phyloP scores from a whole-genome alignment of 2,888 invertebrate species.

The Hipparchia semele region DNA sequence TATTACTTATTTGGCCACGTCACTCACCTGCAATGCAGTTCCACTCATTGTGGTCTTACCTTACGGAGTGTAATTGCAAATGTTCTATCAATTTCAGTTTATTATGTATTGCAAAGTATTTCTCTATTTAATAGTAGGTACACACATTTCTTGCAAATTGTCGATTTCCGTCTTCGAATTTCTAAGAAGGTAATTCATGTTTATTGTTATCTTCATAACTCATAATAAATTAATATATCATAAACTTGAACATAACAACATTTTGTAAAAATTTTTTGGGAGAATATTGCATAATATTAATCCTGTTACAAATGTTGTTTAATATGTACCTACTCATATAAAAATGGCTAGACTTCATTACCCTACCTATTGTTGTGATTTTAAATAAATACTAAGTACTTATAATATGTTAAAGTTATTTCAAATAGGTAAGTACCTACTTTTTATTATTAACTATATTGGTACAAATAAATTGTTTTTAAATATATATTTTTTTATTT shows the following conservation, averaged over 20 bases:
- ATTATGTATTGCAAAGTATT: not conserved
- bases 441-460: not conserved
- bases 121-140: no score
- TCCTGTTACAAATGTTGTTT: not conserved
- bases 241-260: not conserved
- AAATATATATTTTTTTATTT: not conserved
- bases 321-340: no score
- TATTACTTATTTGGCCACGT: no score
- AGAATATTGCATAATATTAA: not conserved
- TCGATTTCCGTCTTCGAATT: no score
- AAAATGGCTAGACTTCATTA: not conserved
- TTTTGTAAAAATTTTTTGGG: not conserved
- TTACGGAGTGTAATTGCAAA: not conserved
- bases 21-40: no score
- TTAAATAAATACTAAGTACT: conserved; percentile 41
- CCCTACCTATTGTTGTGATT: conserved; percentile 45
- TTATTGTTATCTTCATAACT: not conserved
- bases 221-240: not conserved
- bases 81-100: not conserved
- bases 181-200: not conserved
- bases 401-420: conserved; percentile 46
- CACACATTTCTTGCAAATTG: no score
- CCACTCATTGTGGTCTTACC: no score
- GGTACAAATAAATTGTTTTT: conserved; percentile 11
- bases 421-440: not conserved